These are phyloP conservation scores for Diploptera punctata DNA, from an alignment of 2,888 invertebrate species.

Conservation along the genomic window DNA sequence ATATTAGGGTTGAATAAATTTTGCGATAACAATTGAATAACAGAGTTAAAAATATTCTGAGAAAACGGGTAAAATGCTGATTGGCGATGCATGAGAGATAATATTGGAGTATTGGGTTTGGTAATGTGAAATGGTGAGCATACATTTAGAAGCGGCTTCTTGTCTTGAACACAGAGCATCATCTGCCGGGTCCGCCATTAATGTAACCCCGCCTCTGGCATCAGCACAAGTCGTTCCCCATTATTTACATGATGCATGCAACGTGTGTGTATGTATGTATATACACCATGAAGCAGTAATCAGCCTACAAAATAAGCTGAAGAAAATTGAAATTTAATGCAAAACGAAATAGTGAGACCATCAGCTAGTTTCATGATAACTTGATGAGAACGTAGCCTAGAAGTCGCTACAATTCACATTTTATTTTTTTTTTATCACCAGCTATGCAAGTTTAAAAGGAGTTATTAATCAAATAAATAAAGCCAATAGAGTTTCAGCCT, in stretches of 20 bases:
- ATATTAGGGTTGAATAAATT: too few relatives aligned
- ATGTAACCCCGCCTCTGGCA: constrained; percentile 9
- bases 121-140: neutral
- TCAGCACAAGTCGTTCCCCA: neutral
- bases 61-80: too few relatives aligned
- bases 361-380: constrained; percentile 7
- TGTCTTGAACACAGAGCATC: constrained; percentile 25
- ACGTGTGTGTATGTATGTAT: neutral
- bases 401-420: too few relatives aligned
- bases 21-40: too few relatives aligned
- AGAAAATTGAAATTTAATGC: constrained; percentile 29
- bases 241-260: constrained; percentile 30
- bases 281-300: constrained; percentile 7
- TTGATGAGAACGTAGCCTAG: neutral
- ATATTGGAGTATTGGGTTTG: too few relatives aligned
- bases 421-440: too few relatives aligned
- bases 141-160: constrained; percentile 23
- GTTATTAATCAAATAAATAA: too few relatives aligned
- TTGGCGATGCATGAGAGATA: too few relatives aligned
- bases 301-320: constrained; percentile 28
- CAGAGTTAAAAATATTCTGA: too few relatives aligned
- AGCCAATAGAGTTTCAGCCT: too few relatives aligned
- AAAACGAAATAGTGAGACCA: constrained; percentile 23
- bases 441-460: too few relatives aligned
- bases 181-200: constrained; percentile 14